A percentile compares a stretch with the other conserved stretches of the same genome.
phyloP scores from a whole-genome alignment of 2,113 vertebrate genomes.

The Muscicapa adusta region DNA sequence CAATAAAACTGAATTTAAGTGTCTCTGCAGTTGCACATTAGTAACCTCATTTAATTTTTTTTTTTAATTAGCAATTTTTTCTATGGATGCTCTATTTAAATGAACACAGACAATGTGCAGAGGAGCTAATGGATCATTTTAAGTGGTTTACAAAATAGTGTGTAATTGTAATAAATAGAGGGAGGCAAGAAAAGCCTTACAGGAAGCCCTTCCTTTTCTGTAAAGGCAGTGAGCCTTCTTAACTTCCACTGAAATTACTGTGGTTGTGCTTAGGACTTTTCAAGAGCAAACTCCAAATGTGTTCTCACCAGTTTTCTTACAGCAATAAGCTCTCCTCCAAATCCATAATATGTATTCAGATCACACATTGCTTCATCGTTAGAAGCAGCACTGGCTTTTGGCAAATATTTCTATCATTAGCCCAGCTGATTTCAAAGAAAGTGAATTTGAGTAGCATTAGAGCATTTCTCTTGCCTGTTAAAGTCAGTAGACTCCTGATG shows the following conservation, averaged over 20 bases:
- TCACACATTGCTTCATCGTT: not conserved
- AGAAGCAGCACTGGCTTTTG: not conserved
- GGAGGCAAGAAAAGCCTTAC: not conserved
- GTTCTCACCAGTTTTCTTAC: not conserved
- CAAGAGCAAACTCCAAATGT: not conserved
- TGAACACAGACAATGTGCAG: not conserved
- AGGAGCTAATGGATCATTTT: not conserved
- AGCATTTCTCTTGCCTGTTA: not conserved
- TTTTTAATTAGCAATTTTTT: not conserved
- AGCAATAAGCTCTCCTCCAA: not conserved
- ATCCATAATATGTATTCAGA: not conserved
- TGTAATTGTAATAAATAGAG: not conserved
- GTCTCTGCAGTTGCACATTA: not conserved
- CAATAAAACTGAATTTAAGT: not conserved
- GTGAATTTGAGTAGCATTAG: not conserved
- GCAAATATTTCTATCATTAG: not conserved
- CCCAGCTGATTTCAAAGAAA: not conserved
- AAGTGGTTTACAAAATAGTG: not conserved
- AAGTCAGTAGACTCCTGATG: not conserved
- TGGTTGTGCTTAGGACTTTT: not conserved
- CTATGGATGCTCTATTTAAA: fast-evolving
- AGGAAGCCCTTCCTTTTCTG: not conserved
- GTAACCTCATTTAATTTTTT: not conserved
- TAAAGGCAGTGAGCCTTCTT: not conserved
- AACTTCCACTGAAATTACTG: not conserved